Conservation (phyloP, 23 tunicate genomes). For the Ciona savignyi region DNA sequence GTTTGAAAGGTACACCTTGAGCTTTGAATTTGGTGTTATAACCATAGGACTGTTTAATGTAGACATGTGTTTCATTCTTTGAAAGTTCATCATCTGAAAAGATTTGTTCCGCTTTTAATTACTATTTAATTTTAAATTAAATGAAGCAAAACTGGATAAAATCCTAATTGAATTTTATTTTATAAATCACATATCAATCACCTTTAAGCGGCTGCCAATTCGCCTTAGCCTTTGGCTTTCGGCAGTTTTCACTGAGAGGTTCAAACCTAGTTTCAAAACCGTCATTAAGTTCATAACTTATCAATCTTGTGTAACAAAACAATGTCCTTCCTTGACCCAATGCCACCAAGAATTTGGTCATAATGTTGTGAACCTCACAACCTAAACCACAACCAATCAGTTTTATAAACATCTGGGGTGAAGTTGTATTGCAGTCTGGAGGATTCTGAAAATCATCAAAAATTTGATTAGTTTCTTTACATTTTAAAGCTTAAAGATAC, state of each 20-base stretch:
- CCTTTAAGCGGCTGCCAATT: too few relatives aligned
- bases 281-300: background rate
- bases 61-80: background rate
- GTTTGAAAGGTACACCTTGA: background rate
- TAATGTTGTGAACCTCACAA: background rate
- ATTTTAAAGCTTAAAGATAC: too few relatives aligned
- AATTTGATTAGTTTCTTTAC: too few relatives aligned
- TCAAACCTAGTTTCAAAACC: background rate
- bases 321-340: background rate
- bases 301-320: background rate
- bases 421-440: background rate
- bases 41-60: background rate
- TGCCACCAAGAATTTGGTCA: background rate
- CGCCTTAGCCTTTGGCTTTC: too few relatives aligned
- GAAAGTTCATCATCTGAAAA: background rate
- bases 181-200: too few relatives aligned
- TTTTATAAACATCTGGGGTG: background rate
- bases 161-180: too few relatives aligned
- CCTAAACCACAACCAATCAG: background rate
- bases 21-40: background rate
- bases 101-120: too few relatives aligned
- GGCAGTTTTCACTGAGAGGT: background rate
- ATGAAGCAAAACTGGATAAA: too few relatives aligned
- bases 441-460: slow-evolving; percentile 1
- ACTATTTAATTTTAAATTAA: too few relatives aligned